Evolutionary conservation across 2,113 vertebrate species (phyloP).

Genomic region (Oncorhynchus kisutch): DNA sequence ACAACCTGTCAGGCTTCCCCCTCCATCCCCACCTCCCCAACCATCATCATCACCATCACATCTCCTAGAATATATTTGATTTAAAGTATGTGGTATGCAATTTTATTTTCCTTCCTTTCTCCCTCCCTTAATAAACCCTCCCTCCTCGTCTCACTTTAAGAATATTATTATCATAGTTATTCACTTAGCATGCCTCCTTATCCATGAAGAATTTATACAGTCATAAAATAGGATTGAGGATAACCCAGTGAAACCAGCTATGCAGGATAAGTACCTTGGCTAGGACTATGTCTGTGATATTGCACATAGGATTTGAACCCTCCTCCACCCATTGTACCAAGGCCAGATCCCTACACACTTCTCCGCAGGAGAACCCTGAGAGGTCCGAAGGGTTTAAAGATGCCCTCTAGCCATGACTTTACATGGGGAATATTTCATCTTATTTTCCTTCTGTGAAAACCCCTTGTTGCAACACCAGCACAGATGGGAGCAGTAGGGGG

Average conservation of each 20-base stretch:
- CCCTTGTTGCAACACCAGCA: not conserved
- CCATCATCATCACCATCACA: not conserved
- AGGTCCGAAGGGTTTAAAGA: not conserved
- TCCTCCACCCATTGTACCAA: not conserved
- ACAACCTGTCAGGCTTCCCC: not conserved
- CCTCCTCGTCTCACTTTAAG: not conserved
- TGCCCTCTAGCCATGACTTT: not conserved
- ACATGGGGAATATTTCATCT: not conserved
- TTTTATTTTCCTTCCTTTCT: too few species aligned
- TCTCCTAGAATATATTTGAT: not conserved
- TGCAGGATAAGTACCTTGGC: not conserved
- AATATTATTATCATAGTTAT: not conserved
- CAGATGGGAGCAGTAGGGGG: not conserved
- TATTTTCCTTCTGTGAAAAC: not conserved
- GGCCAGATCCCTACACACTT: not conserved
- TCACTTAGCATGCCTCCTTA: not conserved
- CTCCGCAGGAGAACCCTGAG: not conserved
- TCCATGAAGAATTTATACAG: not conserved
- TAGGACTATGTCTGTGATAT: not conserved
- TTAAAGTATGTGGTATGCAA: too few species aligned
- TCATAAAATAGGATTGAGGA: not conserved
- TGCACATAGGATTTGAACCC: not conserved
- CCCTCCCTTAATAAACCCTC: not conserved
- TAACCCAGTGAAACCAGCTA: not conserved
- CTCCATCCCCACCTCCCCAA: not conserved